phyloP scores from a whole-genome alignment of 2,113 vertebrate species.

The Notechis scutatus region DNA sequence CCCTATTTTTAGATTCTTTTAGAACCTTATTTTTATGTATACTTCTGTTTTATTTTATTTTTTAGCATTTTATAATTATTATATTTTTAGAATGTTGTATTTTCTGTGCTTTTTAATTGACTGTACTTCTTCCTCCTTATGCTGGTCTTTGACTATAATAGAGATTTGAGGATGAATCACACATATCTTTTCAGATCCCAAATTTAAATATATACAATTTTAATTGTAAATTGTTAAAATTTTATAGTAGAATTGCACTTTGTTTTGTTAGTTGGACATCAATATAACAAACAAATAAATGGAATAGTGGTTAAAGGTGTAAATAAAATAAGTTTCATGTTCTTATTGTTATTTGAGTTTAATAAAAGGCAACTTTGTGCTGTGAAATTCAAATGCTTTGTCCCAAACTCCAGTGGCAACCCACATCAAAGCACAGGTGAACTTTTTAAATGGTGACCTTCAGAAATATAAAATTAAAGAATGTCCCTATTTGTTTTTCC shows the following conservation, averaged over 20 bases:
- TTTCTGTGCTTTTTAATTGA: not conserved
- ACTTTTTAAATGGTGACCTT: not conserved
- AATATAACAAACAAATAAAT: not conserved
- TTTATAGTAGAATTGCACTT: not conserved
- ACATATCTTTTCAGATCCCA: not conserved
- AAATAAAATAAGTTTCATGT: not conserved
- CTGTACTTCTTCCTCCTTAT: not conserved
- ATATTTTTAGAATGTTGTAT: not conserved
- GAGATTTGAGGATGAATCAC: not conserved
- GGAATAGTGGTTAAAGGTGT: not conserved
- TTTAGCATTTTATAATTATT: not conserved
- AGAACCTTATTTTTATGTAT: not conserved
- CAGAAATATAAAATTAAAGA: not conserved
- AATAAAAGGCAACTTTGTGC: not conserved
- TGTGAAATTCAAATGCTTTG: not conserved
- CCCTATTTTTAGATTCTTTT: not conserved
- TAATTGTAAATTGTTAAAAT: not conserved
- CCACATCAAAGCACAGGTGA: not conserved
- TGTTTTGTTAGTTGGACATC: not conserved
- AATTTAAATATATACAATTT: not conserved
- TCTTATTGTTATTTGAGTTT: not conserved
- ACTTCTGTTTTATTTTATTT: not conserved
- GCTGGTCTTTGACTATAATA: not conserved
- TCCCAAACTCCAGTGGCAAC: not conserved
- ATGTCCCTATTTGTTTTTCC: not conserved